Conservation (phyloP, 1,140 invertebrate species). For the Bombus ignitus region DNA sequence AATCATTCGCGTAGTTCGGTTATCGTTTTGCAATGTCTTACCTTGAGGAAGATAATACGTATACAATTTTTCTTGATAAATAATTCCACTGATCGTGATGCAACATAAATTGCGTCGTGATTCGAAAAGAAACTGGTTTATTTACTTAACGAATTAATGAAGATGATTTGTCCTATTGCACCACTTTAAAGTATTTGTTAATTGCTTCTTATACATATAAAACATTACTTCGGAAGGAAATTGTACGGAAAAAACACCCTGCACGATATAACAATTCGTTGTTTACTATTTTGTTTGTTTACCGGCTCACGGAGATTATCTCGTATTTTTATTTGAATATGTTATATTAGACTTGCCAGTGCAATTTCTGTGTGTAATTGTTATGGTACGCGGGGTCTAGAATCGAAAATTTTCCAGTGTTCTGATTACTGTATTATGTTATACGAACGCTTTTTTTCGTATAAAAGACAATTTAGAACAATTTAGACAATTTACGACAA, state of each 20-base stretch:
- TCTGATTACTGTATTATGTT: too few species aligned
- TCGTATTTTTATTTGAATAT: not conserved
- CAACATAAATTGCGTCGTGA: not conserved
- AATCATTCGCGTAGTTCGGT: too few species aligned
- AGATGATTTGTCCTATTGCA: too few species aligned
- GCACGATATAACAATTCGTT: not conserved
- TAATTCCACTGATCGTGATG: not conserved
- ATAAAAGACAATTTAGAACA: too few species aligned
- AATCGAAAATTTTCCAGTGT: too few species aligned
- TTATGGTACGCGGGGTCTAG: not conserved
- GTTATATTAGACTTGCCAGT: not conserved
- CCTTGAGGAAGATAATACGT: not conserved
- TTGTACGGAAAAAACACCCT: not conserved
- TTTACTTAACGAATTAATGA: too few species aligned
- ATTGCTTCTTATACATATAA: too few species aligned
- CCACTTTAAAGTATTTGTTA: too few species aligned
- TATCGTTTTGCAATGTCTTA: not conserved
- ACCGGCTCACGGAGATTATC: not conserved
- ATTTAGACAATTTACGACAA: too few species aligned
- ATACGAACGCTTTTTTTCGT: too few species aligned
- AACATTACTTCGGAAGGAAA: not conserved
- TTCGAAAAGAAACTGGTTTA: not conserved
- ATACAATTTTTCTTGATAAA: not conserved
- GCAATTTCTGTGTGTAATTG: not conserved
- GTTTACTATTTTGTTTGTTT: not conserved